Conservation (phyloP, 2,797 vertebrate genomes). For the Gallinago solitaria region DNA sequence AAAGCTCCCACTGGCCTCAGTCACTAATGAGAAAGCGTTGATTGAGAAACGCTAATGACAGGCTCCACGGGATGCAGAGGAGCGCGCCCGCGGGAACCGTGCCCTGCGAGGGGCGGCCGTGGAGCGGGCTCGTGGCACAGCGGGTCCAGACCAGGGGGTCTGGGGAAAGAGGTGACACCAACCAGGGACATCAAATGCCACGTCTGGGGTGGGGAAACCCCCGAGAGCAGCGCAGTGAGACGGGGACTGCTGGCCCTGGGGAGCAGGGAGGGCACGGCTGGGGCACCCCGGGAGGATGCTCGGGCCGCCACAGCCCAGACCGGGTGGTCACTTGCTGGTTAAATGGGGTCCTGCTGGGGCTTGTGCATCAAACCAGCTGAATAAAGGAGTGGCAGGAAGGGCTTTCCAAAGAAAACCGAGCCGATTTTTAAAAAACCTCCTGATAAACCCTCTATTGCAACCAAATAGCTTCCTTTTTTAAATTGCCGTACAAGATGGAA, state of each 20-base stretch:
- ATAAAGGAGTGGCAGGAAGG: neutral
- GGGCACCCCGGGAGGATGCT: neutral
- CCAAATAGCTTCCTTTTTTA: neutral
- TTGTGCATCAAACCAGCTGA: neutral
- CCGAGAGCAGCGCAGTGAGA: accelerated
- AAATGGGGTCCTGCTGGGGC: neutral
- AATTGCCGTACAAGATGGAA: accelerated
- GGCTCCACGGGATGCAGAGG: neutral
- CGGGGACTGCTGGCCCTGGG: accelerated
- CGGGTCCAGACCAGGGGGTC: neutral
- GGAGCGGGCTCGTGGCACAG: neutral
- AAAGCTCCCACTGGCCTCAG: conserved; percentile 33
- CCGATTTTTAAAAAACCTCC: neutral
- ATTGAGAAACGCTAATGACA: conserved; percentile 46
- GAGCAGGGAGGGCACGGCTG: accelerated
- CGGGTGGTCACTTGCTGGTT: neutral
- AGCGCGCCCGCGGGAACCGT: neutral
- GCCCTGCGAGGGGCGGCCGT: neutral
- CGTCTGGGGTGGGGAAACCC: neutral
- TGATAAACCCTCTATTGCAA: neutral
- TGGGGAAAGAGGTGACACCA: neutral
- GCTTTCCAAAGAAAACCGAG: neutral
- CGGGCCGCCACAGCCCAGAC: accelerated
- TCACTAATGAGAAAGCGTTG: conserved; percentile 4
- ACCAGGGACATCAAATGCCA: neutral